phyloP scores from a whole-genome alignment of 2,888 invertebrate genomes.

The Caenorhabditis sulstoni region DNA sequence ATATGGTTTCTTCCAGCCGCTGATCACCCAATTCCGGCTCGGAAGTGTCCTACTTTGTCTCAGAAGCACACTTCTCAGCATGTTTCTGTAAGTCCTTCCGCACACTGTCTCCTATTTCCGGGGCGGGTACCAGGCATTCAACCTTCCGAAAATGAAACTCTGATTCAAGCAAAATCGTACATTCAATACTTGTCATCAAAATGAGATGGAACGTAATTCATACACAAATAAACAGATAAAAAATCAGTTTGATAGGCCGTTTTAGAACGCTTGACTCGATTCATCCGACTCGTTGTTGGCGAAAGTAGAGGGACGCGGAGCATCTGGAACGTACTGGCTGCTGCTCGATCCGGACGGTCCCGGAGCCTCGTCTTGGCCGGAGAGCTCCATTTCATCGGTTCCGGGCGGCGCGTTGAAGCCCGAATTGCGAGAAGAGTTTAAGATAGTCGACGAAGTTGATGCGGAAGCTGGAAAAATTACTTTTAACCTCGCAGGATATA shows the following conservation, averaged over 20 bases:
- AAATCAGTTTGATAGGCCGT: not conserved
- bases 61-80: slow-evolving; percentile 43
- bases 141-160: slow-evolving; percentile 13
- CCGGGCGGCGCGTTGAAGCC: not conserved
- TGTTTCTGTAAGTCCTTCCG: slow-evolving; percentile 9
- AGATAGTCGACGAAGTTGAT: not conserved
- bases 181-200: slow-evolving; percentile 4
- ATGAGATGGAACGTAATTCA: slow-evolving; percentile 2
- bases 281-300: slow-evolving; percentile 45
- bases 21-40: slow-evolving; percentile 10
- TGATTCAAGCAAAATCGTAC: not conserved
- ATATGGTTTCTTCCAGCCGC: slow-evolving; percentile 16
- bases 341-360: slow-evolving; percentile 12
- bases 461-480: not conserved
- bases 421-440: not conserved
- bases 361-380: slow-evolving; percentile 23
- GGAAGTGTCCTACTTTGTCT: slow-evolving; percentile 19
- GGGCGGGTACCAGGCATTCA: slow-evolving; percentile 27
- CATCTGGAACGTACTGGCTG: slow-evolving; percentile 46
- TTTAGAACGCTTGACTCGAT: slow-evolving; percentile 40
- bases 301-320: slow-evolving; percentile 47
- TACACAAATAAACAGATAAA: slow-evolving; percentile 24
- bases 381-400: slow-evolving; percentile 42
- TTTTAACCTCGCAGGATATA: too few species aligned
- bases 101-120: not conserved